Evolutionary conservation across 2,797 vertebrate species (phyloP).

Genomic region (Capromys pilorides): DNA sequence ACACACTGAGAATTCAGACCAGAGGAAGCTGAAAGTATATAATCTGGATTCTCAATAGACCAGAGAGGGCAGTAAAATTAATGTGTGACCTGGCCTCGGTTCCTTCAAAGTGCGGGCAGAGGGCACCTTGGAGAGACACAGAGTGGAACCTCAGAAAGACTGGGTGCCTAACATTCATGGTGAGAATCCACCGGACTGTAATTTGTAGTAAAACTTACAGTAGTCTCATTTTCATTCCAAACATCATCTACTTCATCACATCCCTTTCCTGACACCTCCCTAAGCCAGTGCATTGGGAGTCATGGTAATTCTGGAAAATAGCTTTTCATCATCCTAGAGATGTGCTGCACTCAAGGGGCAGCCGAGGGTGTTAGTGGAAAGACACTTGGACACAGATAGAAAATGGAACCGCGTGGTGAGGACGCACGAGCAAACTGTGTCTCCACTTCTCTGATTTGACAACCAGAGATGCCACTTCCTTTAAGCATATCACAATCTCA

Average conservation of each 20-base stretch:
- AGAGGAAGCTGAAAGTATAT: constrained; percentile 48
- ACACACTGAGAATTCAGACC: constrained; percentile 73
- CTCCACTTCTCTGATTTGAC: background rate
- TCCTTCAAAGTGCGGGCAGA: background rate
- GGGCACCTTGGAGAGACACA: background rate
- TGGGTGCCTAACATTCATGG: background rate
- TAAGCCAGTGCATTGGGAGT: constrained; percentile 10
- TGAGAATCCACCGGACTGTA: background rate
- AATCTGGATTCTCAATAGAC: constrained; percentile 51
- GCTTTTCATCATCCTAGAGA: background rate
- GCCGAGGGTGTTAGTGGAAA: background rate
- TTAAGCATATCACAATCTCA: background rate
- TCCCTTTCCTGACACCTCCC: background rate
- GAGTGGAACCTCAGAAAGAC: too few species aligned
- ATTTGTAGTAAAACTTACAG: background rate
- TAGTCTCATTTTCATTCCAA: background rate
- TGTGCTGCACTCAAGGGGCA: background rate
- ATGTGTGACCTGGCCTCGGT: constrained; percentile 62
- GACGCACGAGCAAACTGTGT: background rate
- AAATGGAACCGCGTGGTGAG: background rate
- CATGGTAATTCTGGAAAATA: background rate
- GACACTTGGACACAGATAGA: background rate
- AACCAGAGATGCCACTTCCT: background rate
- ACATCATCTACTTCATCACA: background rate
- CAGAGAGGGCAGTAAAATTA: constrained; percentile 75